Evolutionary conservation across 2,797 vertebrate species (phyloP).

Genomic region (Coendou prehensilis): DNA sequence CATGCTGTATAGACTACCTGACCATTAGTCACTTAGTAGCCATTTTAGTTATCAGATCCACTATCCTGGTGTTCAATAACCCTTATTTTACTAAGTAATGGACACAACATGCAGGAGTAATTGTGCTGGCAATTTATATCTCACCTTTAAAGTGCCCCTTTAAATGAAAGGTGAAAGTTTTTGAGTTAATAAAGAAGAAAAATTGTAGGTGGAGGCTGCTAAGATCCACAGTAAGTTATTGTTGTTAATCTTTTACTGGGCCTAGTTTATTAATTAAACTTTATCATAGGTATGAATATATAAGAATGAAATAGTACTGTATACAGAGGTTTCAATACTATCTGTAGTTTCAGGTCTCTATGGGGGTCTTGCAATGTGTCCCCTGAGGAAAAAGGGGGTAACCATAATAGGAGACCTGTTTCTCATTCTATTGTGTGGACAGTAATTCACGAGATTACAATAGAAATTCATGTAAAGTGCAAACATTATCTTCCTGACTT

Average conservation of each 20-base stretch:
- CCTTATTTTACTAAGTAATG: not conserved
- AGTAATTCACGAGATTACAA: not conserved
- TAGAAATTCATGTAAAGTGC: not conserved
- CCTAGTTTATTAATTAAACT: not conserved
- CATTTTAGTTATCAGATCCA: not conserved
- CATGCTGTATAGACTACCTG: not conserved
- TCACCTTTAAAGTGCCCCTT: not conserved
- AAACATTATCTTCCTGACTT: not conserved
- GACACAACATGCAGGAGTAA: not conserved
- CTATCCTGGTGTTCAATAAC: not conserved
- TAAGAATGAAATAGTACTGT: not conserved
- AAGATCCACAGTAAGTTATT: not conserved
- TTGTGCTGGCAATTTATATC: not conserved
- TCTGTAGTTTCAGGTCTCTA: not conserved
- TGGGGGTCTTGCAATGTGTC: not conserved
- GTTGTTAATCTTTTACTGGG: not conserved
- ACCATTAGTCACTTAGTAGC: not conserved
- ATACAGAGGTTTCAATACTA: not conserved
- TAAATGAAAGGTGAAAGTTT: not conserved
- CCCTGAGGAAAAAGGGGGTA: not conserved
- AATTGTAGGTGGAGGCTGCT: not conserved
- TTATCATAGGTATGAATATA: not conserved
- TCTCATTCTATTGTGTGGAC: not conserved
- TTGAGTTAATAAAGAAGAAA: not conserved
- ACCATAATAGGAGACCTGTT: not conserved